These are phyloP conservation scores for Pseudoatta argentina DNA, from an alignment of 1,140 invertebrate species.

Conservation along the genomic window DNA sequence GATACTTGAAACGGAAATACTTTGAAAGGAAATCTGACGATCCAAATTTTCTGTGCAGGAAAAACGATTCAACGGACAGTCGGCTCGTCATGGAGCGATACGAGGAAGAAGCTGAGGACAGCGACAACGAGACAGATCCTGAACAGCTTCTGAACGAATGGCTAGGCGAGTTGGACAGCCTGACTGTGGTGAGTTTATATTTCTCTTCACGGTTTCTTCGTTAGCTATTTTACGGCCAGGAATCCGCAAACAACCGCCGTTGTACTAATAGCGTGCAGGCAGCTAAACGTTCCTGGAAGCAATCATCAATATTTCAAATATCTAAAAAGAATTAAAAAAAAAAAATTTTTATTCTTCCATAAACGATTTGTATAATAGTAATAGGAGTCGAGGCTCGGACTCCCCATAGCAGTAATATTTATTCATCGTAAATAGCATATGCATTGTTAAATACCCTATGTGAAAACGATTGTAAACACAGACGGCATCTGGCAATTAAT, in stretches of 20 bases:
- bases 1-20: not conserved
- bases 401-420: not conserved
- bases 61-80: constrained; percentile 23
- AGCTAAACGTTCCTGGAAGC: not conserved
- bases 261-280: constrained; percentile 2
- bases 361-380: not conserved
- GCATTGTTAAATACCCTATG: not conserved
- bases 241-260: constrained; percentile 7
- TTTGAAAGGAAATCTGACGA: not conserved
- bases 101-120: constrained; percentile 86
- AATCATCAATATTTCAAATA: not conserved
- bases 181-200: constrained; percentile 88
- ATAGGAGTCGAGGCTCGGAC: not conserved
- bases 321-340: not conserved
- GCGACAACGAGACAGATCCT: constrained; percentile 87
- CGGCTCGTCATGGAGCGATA: constrained; percentile 82
- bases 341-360: too few species aligned
- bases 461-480: constrained; percentile 1
- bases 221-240: constrained; percentile 12
- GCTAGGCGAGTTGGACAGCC: constrained; percentile 89
- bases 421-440: not conserved
- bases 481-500: not conserved
- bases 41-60: constrained; percentile 36
- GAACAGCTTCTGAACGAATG: constrained; percentile 89
- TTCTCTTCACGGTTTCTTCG: constrained; percentile 17